Evolutionary conservation across 1,140 invertebrate genomes (phyloP), one percentile per base, ranked within the genome.

Genomic region (Ceratosolen solmsi): DNA sequence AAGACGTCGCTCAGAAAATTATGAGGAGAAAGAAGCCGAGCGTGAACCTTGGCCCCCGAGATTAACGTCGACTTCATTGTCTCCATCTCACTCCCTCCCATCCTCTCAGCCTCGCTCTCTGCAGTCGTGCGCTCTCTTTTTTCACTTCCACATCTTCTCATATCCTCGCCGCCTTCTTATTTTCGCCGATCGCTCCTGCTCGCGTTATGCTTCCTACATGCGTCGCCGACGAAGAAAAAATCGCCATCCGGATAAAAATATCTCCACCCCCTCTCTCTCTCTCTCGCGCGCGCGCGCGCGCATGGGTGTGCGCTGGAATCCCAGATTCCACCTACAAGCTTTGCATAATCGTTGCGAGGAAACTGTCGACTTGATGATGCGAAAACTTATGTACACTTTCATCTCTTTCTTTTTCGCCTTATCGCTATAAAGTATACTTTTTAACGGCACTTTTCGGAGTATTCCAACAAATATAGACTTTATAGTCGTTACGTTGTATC

Each of bases 31-130:
- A 78, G 27, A 54, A n/a, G 20, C 51, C 77, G 76, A 70, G 46
- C 63, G 75, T 49, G 58, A 65, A 77, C 75, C 68, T 56, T 72
- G 51, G 68, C 68, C 68, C 60, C 51, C 33, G 25, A 71, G 77
- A 79, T 79, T 79, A 79, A 72, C 77, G 76, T 84, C 76, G 56
- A 78, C 80, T 51, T 60, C 41, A 27, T 70, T 41, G n/a, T 72
- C 51, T 22, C 36, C 49, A 27, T 46, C n/a, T 38, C 54, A 46
- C n/a, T 38, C 54, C 2, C 63, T 51, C 58, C 33, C 58, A 4
- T 36, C 17, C 46, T 5, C 49, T 33, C 25, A 25, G 30, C n/a
- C 46, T 54, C 27, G 3, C 25, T 46, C 22, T 30, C 71, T 46
- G 4, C n/a, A 17, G 5, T 30, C 70, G 11, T n/a, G 22, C 22